Evolutionary conservation across 2,888 invertebrate species (phyloP), one percentile per base, ranked within the genome.

Genomic region (Aphodius granarius): DNA sequence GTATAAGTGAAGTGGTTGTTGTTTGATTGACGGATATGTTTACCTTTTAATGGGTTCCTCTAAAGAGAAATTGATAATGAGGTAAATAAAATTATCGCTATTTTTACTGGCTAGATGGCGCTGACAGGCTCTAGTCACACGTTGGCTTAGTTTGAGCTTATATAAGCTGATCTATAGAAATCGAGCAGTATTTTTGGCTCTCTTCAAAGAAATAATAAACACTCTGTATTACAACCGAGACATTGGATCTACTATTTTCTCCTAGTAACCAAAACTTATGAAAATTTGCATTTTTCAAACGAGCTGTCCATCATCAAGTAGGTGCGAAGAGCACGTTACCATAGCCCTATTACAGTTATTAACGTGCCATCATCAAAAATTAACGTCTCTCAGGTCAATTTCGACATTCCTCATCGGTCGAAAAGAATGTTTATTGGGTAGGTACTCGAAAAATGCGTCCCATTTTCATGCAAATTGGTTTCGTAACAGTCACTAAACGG

Each of bases 401-500:
- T 43, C 43, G 9, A 43, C 43, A 43, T 43, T 43, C 43, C 43
- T 43, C 43, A 43, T 43, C 43, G 43, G 13, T 13, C 43, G 1
- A 43, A 43, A 43, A 43, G 43, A 43, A 43, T 43, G 43, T 43
- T 43, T 43, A 43, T 43, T 43, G 43, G 43, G 43, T 13, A 43
- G 1, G 43, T 13, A 6, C 43, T 1, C 6, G 43, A 43, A 43
- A 43, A 43, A 43, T 43, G 43, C 43, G 43, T 43, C 19, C 17
- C 22, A 70, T 74, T 74, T 74, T 70, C 21, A 75, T 75, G 75
- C 75, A 75, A 75, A 75, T 72, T 65, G 62, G 21, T 74, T 74
- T 74, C 71, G 63, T 70, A 74, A 74, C 22, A 6, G 17, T 71
- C 64, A 73, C 18, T 62, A 22, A 63, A 63, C 63, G 22, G 22